These are phyloP conservation scores for Cataglyphis altisquamis DNA, from an alignment of 2,888 invertebrate species.

Conservation along the genomic window DNA sequence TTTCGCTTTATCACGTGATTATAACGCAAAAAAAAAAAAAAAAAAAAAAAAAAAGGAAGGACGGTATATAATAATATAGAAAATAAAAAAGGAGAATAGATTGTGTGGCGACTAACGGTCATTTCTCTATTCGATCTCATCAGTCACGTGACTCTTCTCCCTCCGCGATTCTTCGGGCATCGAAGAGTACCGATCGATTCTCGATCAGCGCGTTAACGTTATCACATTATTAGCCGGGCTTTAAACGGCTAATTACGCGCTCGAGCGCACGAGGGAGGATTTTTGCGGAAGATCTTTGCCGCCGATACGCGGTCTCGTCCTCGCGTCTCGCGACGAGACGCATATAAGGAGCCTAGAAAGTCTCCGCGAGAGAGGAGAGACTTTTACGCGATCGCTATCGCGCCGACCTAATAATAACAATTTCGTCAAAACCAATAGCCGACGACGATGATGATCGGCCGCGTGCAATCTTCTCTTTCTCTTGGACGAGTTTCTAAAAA, in stretches of 20 bases:
- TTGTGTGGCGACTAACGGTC: conserved; percentile 33
- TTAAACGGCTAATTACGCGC: conserved; percentile 50
- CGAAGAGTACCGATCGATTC: not conserved
- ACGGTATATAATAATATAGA: not conserved
- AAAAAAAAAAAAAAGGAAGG: conserved; percentile 9
- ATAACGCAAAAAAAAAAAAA: conserved; percentile 3
- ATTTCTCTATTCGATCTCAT: conserved; percentile 5
- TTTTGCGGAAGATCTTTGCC: conserved; percentile 39
- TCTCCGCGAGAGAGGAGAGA: conserved; percentile 55
- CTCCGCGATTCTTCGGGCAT: not conserved
- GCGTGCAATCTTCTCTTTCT: conserved; percentile 63
- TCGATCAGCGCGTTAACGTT: conserved; percentile 43
- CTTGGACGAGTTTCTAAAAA: conserved; percentile 50
- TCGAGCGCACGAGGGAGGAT: conserved; percentile 26
- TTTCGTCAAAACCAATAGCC: conserved; percentile 78
- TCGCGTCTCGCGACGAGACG: conserved; percentile 37
- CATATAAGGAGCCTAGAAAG: conserved; percentile 73
- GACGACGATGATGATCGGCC: conserved; percentile 72
- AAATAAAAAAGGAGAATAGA: conserved; percentile 18
- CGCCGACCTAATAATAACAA: conserved; percentile 76
- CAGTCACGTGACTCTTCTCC: not conserved
- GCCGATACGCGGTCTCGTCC: conserved; percentile 9
- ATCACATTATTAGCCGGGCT: conserved; percentile 43
- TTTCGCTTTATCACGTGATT: conserved; percentile 12
- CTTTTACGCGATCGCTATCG: conserved; percentile 76